Evolutionary conservation across 2,797 vertebrate species (phyloP).

Genomic region (Malurus leucopterus): DNA sequence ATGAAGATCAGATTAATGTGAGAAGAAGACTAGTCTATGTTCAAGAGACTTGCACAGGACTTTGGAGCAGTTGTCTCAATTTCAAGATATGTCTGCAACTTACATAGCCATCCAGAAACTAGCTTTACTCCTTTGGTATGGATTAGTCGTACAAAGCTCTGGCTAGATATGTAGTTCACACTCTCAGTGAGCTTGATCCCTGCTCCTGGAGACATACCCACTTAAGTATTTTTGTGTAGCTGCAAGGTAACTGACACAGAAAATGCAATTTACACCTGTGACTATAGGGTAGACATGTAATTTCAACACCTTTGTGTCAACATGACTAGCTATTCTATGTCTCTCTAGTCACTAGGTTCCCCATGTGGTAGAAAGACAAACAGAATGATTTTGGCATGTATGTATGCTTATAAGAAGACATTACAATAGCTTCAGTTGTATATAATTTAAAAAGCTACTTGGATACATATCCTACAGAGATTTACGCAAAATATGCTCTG

Average conservation of each 20-base stretch:
- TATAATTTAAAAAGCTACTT: not conserved
- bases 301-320: not conserved
- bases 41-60: not conserved
- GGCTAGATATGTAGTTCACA: accelerated
- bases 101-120: not conserved
- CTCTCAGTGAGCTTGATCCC: not conserved
- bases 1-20: not conserved
- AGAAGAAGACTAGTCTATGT: not conserved
- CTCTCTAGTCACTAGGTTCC: not conserved
- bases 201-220: not conserved
- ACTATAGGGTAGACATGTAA: not conserved
- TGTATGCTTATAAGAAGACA: not conserved
- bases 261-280: not conserved
- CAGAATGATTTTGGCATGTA: not conserved
- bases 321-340: not conserved
- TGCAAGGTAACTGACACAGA: not conserved
- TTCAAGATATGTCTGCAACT: not conserved
- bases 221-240: not conserved
- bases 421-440: not conserved
- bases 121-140: not conserved
- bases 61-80: not conserved
- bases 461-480: not conserved
- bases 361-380: not conserved
- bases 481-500: not conserved
- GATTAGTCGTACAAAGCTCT: not conserved